phyloP scores from a whole-genome alignment of 2,113 vertebrate genomes.

The Dissostichus mawsoni region DNA sequence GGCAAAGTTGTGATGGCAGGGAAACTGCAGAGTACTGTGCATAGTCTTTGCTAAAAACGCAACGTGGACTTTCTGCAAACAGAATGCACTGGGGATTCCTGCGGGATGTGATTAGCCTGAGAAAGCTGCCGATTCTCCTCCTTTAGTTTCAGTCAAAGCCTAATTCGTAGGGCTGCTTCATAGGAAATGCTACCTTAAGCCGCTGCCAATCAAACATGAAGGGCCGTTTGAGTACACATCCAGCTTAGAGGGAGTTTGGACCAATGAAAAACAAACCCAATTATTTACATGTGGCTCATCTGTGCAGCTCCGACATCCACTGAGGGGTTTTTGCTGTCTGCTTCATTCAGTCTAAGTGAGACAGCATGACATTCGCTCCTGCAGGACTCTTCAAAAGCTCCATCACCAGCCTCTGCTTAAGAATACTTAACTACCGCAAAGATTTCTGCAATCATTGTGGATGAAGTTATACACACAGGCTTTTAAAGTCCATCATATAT shows the following conservation, averaged over 20 bases:
- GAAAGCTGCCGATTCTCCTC: slow-evolving; percentile 31
- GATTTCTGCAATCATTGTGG: slow-evolving; percentile 27
- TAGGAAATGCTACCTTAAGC: slow-evolving; percentile 53
- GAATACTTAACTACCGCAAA: slow-evolving; percentile 14
- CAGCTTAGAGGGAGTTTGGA: slow-evolving; percentile 11
- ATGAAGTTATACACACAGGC: slow-evolving; percentile 12
- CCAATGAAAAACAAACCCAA: slow-evolving; percentile 15
- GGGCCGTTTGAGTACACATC: slow-evolving; percentile 41
- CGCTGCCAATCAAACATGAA: slow-evolving; percentile 47
- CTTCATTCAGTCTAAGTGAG: slow-evolving; percentile 20
- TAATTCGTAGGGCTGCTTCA: slow-evolving; percentile 27
- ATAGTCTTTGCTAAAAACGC: slow-evolving; percentile 37
- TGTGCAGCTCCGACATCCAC: background rate
- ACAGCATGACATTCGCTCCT: slow-evolving; percentile 23
- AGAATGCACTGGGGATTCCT: slow-evolving; percentile 29
- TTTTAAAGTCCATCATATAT: slow-evolving; percentile 34
- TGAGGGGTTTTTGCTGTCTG: slow-evolving; percentile 18
- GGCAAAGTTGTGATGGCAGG: slow-evolving; percentile 49
- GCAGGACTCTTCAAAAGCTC: slow-evolving; percentile 29
- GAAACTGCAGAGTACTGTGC: slow-evolving; percentile 40
- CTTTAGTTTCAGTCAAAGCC: slow-evolving; percentile 46
- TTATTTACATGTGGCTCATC: slow-evolving; percentile 40
- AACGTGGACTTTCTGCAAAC: slow-evolving; percentile 31
- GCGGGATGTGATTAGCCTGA: slow-evolving; percentile 21
- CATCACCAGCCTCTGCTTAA: slow-evolving; percentile 1